Base-by-base conservation (phyloP, 2,797 vertebrate genomes). In the Cuniculus paca region DNA sequence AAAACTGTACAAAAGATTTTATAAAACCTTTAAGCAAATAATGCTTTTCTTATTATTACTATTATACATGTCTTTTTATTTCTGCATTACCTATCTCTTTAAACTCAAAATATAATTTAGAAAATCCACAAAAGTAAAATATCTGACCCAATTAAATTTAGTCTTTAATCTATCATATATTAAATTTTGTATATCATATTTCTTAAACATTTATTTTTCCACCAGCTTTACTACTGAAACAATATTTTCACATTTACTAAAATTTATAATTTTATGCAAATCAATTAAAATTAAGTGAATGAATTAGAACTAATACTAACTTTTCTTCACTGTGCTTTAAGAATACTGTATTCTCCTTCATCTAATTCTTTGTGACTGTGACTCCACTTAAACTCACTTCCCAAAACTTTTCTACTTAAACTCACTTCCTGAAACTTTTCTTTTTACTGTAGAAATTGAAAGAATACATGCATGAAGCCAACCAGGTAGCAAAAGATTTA, bases 301-400 rank as follows among this genome's bases (percentile, higher is more conserved):
- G 39, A 61, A 56, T 68, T 92, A 28, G 10, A 52, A 61, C 11
- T 78, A 75, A 56, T 91, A 91, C 50, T 93, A 80, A 80, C 54
- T 91, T 89, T 80, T 22, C 36, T 89, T n/a, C 39, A 42, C 52
- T 88, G 4, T 80, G 10, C 19, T 92, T 93, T 89, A 86, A 74
- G 56, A 65, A 81, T 94, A 68, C 58, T 83, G 90, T 91, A 90
- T 93, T 88, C 52, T 54, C 52, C 48, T 88, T 81, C 87, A 75
- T 88, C 45, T 80, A 14, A 75, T 88, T 96, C n/a, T 60, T 1
- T 82, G 2, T 81, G 86, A 11, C 68, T 91, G 68, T 39, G 80
- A 78, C 36, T 82, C n/a, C 5, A 36, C 91, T 79, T 94, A 90
- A 72, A 68, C 34, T 89, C 34, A 80, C 45, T 93, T 77, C 52